Percentiles rank a stretch among this genome's conserved stretches.
These are phyloP conservation scores for Orthonevra nobilis DNA, from an alignment of 2,888 invertebrate genomes.

Conservation along the genomic window DNA sequence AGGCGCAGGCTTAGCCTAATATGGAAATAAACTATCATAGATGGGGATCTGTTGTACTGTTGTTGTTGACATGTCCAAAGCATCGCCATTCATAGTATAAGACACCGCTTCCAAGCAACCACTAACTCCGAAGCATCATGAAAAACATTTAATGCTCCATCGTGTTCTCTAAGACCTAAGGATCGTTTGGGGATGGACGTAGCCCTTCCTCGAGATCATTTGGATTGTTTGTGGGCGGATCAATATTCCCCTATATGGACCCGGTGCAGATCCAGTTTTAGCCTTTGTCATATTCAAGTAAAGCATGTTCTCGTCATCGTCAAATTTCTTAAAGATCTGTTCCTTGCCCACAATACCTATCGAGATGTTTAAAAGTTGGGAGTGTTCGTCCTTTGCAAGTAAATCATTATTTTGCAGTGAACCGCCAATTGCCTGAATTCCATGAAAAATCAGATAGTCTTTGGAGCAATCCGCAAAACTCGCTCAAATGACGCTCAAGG, in stretches of 20 bases:
- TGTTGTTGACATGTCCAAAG: constrained; percentile 33
- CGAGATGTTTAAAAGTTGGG: constrained; percentile 84
- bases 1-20: no score
- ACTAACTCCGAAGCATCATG: not conserved
- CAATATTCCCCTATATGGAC: constrained; percentile 75
- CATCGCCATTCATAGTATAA: constrained; percentile 50
- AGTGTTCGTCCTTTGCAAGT: constrained; percentile 80
- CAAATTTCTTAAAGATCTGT: constrained; percentile 88
- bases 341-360: constrained; percentile 95
- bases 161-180: constrained; percentile 80
- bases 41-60: constrained; percentile 51
- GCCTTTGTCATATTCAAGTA: constrained; percentile 76
- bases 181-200: constrained; percentile 77
- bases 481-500: constrained; percentile 92
- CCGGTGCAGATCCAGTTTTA: constrained; percentile 74
- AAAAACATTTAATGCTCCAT: constrained; percentile 74
- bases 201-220: constrained; percentile 77
- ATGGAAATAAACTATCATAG: no score
- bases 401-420: constrained; percentile 98
- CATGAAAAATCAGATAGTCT: constrained; percentile 95
- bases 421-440: constrained; percentile 94
- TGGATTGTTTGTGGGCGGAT: constrained; percentile 77
- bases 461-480: constrained; percentile 86
- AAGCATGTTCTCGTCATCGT: constrained; percentile 84
- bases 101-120: not conserved